Evolutionary conservation across 2,888 invertebrate species (phyloP), one percentile per base, ranked within the genome.

Genomic region (Octonoba sinensis): DNA sequence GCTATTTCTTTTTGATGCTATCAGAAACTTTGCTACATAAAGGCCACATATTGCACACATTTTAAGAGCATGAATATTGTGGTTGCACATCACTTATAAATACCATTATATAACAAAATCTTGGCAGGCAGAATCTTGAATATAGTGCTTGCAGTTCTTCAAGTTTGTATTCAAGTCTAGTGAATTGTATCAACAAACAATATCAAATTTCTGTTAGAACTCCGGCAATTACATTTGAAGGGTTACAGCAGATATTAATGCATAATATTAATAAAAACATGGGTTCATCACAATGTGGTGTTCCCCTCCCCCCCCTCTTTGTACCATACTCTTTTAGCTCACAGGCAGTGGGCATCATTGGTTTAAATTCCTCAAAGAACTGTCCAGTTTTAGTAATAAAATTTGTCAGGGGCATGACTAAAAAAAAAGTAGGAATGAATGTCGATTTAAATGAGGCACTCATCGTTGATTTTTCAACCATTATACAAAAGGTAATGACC

Each of bases 11-110:
- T 62, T 44, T 36, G 62, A 62, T 44, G 62, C 62, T 62, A 62
- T 24, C 57, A 72, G 54, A 70, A 71, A 51, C 60, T 73, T 69
- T 64, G 27, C 73, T 69, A 79, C 66, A 51, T 56, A 70, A 81
- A 81, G 69, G 67, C 73, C 73, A 73, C 60, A 66, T 81, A 81
- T 81, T 81, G 79, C 79, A 81, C 79, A 74, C 67, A 73, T 51
- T 49, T 51, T 67, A 70, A 36, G 36, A 3, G 36, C 36, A 36
- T 36, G 36, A 36, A 36, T 36, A 36, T 36, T 36, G 36, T 36
- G 36, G 36, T 36, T 36, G 36, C 36, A 36, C 36, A 36, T 36
- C 36, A 36, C 36, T 36, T 36, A 36, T 36, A 36, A 36, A 36
- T 36, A 36, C 36, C 36, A 36, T 36, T 36, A 36, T 6, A 36